These are phyloP conservation scores for Pithys albifrons DNA, from an alignment of 2,113 vertebrate genomes.

Conservation along the genomic window DNA sequence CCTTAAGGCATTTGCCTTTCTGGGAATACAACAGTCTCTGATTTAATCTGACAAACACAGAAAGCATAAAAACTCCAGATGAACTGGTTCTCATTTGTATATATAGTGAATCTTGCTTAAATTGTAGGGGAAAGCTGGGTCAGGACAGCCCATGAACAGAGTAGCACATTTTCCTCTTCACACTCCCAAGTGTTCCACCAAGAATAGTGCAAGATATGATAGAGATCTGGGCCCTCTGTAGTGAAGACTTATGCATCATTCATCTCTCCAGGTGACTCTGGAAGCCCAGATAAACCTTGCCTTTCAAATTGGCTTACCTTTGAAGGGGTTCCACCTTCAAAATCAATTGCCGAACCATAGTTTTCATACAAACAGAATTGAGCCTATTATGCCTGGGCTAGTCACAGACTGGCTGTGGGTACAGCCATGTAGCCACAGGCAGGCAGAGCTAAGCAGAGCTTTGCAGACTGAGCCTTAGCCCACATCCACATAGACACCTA, in stretches of 20 bases:
- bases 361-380: not conserved
- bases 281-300: not conserved
- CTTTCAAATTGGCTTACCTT: not conserved
- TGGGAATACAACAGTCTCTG: not conserved
- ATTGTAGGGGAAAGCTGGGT: not conserved
- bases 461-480: not conserved
- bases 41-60: not conserved
- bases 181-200: not conserved
- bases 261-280: not conserved
- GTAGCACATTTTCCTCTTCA: not conserved
- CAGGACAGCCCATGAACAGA: not conserved
- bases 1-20: not conserved
- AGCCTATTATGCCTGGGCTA: rapidly evolving
- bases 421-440: rapidly evolving
- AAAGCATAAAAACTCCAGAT: not conserved
- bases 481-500: rapidly evolving
- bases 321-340: not conserved
- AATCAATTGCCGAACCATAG: rapidly evolving
- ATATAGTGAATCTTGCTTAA: not conserved
- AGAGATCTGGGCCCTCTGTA: not conserved
- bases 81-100: not conserved
- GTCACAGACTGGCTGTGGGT: not conserved
- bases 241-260: not conserved
- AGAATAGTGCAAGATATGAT: rapidly evolving
- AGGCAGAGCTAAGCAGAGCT: not conserved